Base-by-base conservation (phyloP, 2,797 vertebrate species). In the Gymnopithys bicolor region DNA sequence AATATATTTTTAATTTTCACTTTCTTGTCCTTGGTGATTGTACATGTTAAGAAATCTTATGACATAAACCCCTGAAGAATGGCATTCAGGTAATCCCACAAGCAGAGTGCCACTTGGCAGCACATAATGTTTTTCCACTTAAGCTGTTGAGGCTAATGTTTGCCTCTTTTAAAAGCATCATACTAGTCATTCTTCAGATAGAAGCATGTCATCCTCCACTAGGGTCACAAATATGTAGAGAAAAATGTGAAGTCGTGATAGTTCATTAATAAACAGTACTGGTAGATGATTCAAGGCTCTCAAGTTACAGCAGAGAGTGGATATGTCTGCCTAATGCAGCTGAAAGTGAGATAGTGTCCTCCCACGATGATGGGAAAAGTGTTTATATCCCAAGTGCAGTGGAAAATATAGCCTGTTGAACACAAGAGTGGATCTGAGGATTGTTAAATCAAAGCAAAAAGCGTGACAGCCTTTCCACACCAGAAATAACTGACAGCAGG, bases 401-500 rank as follows among this genome's bases (percentile, higher is more conserved):
- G 84, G 93, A 87, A 94, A 94, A 81, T 92, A 59, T 3, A 93
- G 83, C 70, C 78, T 76, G 78, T 87, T 95, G 89, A 95, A 83
- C 73, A 89, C 55, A 56, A 66, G 89, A 90, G 70, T 74, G 64
- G 64, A 71, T 80, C 71, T 93, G 89, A 94, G 91, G 75, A 93
- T 79, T 94, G 81, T 93, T 90, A 94, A 93, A 95, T 95, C 93
- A 95, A 95, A 93, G 89, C 78, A 89, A 86, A 94, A 96, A 92
- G 84, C 53, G 8, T 95, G 93, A 85, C 87, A 91, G 83, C 70
- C 62, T 95, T 96, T 96, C 87, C 76, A 75, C 81, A 87, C 70
- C 77, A 95, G 90, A 94, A 95, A 93, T 95, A 95, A 85, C 88
- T 95, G 93, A 89, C 89, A 94, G 91, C 69, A 89, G 81, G 91